These are phyloP conservation scores for Acanthurus tractus DNA, from an alignment of 2,797 vertebrate genomes.

Conservation along the genomic window DNA sequence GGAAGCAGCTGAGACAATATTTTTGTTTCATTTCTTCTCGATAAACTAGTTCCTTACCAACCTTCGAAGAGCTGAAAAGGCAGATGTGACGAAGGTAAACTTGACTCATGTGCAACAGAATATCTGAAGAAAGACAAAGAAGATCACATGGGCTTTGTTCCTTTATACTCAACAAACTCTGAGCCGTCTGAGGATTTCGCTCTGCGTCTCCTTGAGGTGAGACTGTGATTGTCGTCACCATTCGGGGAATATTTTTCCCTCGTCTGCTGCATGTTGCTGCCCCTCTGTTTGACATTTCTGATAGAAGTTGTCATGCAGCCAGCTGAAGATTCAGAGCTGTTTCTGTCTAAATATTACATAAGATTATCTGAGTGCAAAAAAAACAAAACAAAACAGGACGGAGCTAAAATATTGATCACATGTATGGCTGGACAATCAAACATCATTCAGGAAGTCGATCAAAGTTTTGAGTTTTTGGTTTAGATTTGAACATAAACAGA, in stretches of 20 bases:
- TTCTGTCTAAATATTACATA: conserved; percentile 33
- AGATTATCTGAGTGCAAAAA: conserved; percentile 18
- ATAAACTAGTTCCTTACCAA: neutral
- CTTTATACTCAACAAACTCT: neutral
- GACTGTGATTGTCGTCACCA: conserved; percentile 28
- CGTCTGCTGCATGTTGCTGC: conserved; percentile 37
- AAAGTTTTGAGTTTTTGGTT: neutral
- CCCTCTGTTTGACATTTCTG: conserved; percentile 60
- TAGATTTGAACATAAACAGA: neutral
- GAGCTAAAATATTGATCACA: conserved; percentile 23
- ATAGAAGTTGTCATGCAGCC: conserved; percentile 31
- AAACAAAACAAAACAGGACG: neutral
- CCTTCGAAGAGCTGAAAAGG: neutral
- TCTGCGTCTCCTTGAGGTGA: conserved; percentile 11
- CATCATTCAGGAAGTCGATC: neutral
- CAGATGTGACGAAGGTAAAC: neutral
- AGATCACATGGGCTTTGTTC: neutral
- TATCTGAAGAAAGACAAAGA: neutral
- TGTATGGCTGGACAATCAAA: neutral
- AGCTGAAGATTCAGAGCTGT: conserved; percentile 10
- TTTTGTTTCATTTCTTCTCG: neutral
- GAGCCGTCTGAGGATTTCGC: conserved; percentile 27
- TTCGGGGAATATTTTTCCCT: conserved; percentile 57
- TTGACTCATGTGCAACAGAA: neutral
- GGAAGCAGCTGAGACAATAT: no score